Evolutionary conservation across 1,140 invertebrate genomes (phyloP), one percentile per base, ranked within the genome.

Genomic region (Probaryconus sp.): DNA sequence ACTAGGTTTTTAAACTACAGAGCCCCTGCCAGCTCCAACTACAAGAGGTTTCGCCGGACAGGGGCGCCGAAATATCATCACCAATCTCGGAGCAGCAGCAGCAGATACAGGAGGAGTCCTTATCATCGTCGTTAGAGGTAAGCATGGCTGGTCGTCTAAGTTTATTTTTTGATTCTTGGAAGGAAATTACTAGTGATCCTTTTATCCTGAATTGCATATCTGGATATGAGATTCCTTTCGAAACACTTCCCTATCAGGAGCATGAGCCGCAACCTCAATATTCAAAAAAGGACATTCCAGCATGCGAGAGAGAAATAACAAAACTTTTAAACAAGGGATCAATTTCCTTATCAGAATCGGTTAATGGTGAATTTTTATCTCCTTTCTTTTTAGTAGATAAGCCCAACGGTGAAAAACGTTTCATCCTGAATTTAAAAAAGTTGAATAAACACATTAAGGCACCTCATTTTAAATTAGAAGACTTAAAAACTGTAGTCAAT

Each of bases 401-500:
- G 48, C 45, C 71, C 9, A 35, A 73, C 14, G 68, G 73, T 0
- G 33, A 24, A n/a, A 30, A 61, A 21, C 53, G 77, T 17, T 76
- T 78, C 43, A 78, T 79, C 35, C 42, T 79, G 38, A 79, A 79
- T 61, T 43, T 78, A 14, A 76, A 80, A 60, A 16, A 58, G 5
- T 37, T 78, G 7, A 79, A 80, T 50, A 43, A 60, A 26, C 79
- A 74, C 50, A 60, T 79, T 14, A 3, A 48, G 21, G 43, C 76
- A 2, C 47, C 47, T 31, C 69, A 79, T 40, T 79, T 79, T 48
- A 78, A 76, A 71, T 28, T 79, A 40, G 76, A 79, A 33, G 64
- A 78, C 47, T 28, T 61, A n/a, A 47, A 58, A 43, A 69, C 76
- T 5, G 73, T 42, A 2, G 30, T 38, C 10, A 60, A 61, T 35